Base-by-base conservation (phyloP, 92 coral and sea anemone genomes). In the Nematostella vectensis region DNA sequence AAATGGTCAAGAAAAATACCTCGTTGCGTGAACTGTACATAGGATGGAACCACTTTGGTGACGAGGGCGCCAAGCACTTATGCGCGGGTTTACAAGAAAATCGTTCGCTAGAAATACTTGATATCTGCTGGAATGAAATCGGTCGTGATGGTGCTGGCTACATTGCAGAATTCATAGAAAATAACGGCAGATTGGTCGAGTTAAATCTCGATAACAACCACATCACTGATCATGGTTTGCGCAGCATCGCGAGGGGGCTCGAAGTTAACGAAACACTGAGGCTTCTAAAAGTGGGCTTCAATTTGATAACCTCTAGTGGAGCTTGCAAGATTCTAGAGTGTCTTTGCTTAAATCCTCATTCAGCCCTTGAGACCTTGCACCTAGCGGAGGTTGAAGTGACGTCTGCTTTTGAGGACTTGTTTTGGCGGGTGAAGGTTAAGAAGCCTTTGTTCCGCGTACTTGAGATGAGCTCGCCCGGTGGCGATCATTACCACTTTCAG, bases 31-130 rank as follows among this genome's bases (percentile, higher is more conserved):
- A 81, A 26, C 80, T 85, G 27, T 58, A 70, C 55, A 40, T 85
- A 11, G 95, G 95, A 1, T 85, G 95, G 95, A 85, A 85, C 33
- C 65, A 83, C 29, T 62, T 85, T 24, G 84, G 95, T 1, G 95
- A 85, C 21, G 63, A 47, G n/a, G 95, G 95, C 42, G 56, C 59
- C n/a, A 81, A 62, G 33, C 61, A 59, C 11, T 47, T 85, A 26
- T 75, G 74, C 23, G 25, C 58, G 13, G 88, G 81, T 10, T 47
- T 85, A 43, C 45, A 29, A 15, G 71, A 44, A 27, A 85, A 85
- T 50, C 66, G 88, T 13, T 44, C 79, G 19, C 36, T 85, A 11
- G 78, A 81, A 50, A 64, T 62, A 43, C 53, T 85, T 1, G 84
- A 81, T 55, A 31, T 85, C 48, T 76, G 88, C 28, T 85, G 95